phyloP scores from a whole-genome alignment of 2,888 invertebrate species.

The Rhaphigaster nebulosa region DNA sequence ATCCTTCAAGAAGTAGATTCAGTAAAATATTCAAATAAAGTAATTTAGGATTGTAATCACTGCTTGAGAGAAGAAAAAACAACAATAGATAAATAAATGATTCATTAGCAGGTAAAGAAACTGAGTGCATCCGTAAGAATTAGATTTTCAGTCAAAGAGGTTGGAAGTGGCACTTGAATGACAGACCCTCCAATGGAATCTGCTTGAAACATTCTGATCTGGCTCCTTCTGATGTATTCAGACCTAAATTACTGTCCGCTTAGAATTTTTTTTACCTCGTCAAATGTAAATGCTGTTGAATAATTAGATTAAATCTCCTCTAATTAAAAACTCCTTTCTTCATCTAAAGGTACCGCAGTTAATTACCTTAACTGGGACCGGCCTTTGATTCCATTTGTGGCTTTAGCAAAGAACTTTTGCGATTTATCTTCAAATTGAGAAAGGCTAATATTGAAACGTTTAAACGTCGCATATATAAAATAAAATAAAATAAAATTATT shows the following conservation, averaged over 20 bases:
- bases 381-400: not conserved
- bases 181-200: not conserved
- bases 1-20: no score
- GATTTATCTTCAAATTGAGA: not conserved
- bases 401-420: not conserved
- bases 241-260: not conserved
- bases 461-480: no score
- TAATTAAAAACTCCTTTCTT: slow-evolving; percentile 17
- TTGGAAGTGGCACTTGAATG: not conserved
- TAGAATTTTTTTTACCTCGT: not conserved
- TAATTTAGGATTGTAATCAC: not conserved
- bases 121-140: slow-evolving; percentile 3
- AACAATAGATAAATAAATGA: not conserved
- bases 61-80: not conserved
- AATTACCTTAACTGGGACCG: not conserved
- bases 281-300: slow-evolving; percentile 18
- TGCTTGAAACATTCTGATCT: slow-evolving; percentile 10
- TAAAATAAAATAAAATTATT: no score
- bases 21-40: no score
- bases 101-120: not conserved
- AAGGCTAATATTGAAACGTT: not conserved
- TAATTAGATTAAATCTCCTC: slow-evolving; percentile 31
- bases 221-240: not conserved
- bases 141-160: slow-evolving; percentile 19
- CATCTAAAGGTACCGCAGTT: not conserved